Percentiles rank a stretch among this genome's conserved stretches.
These are phyloP conservation scores for Thyatira batis DNA, from an alignment of 2,888 invertebrate species.

Conservation along the genomic window DNA sequence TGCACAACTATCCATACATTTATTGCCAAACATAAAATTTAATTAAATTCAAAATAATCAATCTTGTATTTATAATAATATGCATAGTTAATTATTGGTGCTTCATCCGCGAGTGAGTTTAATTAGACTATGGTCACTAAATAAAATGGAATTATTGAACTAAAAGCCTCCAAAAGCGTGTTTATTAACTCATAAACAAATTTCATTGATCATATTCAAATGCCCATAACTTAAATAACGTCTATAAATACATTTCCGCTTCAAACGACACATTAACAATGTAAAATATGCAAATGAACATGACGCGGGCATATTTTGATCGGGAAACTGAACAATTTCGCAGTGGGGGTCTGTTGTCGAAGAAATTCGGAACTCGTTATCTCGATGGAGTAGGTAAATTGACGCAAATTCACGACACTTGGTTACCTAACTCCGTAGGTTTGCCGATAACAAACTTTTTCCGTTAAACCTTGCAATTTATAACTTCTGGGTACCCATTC, in stretches of 20 bases:
- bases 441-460: slow-evolving; percentile 49
- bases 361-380: slow-evolving; percentile 48
- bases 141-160: too few relatives aligned
- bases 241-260: background rate
- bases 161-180: background rate
- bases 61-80: too few relatives aligned
- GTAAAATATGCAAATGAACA: background rate
- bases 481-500: slow-evolving; percentile 33
- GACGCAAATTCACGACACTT: slow-evolving; percentile 18
- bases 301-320: slow-evolving; percentile 7
- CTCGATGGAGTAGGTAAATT: slow-evolving; percentile 29
- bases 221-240: background rate
- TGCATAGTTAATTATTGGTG: too few relatives aligned
- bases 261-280: background rate
- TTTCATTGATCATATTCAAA: background rate
- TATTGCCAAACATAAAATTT: too few relatives aligned
- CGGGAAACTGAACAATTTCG: slow-evolving; percentile 14
- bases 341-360: slow-evolving; percentile 35
- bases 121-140: too few relatives aligned
- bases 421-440: slow-evolving; percentile 20
- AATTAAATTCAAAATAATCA: too few relatives aligned
- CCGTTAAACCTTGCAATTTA: slow-evolving; percentile 51
- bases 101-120: too few relatives aligned
- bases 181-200: background rate
- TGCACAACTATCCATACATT: too few relatives aligned